Conservation (phyloP, 2,113 vertebrate species). For the Conger conger region DNA sequence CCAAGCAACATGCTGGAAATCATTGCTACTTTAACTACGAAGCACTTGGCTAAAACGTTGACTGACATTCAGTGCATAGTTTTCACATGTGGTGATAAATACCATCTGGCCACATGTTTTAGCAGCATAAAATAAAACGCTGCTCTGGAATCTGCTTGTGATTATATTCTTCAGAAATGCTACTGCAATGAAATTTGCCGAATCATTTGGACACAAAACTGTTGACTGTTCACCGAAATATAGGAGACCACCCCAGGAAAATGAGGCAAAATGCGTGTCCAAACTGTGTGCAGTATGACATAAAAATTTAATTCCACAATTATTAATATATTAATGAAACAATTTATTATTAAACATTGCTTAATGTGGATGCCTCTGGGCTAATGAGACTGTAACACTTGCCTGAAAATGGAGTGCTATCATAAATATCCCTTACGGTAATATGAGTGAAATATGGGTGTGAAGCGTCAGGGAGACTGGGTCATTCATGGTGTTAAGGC, state of each 20-base stretch:
- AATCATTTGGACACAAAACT: neutral
- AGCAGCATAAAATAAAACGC: neutral
- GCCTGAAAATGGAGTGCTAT: neutral
- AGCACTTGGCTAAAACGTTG: neutral
- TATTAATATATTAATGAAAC: neutral
- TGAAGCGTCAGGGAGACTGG: too few species aligned
- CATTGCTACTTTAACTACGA: neutral
- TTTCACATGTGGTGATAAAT: neutral
- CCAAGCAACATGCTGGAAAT: neutral
- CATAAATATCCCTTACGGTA: neutral
- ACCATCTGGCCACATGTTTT: conserved; percentile 1
- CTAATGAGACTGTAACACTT: neutral
- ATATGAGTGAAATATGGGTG: neutral
- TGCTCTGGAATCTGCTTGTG: neutral
- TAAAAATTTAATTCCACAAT: neutral
- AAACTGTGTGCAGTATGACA: neutral
- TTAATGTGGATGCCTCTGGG: neutral
- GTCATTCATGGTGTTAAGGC: too few species aligned
- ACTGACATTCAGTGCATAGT: neutral
- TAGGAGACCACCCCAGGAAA: neutral
- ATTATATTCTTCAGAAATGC: neutral
- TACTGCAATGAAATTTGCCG: neutral
- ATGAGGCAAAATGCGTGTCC: neutral
- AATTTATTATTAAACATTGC: neutral
- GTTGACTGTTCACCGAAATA: neutral